Evolutionary conservation across 2,113 vertebrate genomes (phyloP), one percentile per base, ranked within the genome.

Genomic region (Girardinichthys multiradiatus): DNA sequence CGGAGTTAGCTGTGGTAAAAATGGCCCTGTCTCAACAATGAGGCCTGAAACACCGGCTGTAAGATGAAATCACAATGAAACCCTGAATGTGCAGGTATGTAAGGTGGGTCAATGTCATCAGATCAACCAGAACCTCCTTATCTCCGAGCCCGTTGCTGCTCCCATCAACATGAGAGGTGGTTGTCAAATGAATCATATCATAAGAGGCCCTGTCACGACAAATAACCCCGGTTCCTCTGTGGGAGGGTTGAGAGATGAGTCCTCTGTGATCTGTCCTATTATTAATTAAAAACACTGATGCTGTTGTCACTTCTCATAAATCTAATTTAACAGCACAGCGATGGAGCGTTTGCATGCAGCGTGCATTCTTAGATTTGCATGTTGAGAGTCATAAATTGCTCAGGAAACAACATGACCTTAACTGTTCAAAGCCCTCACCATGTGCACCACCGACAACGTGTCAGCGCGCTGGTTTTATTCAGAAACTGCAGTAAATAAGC

Each of bases 241-340:
- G 74, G 70, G 78, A 65, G 93, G 86, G 90, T 85, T 81, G 91
- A 91, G 90, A 90, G 89, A 92, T 87, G 85, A 87, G 89, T 90
- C 77, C 90, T 57, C 67, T 75, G 79, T 83, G 90, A 86, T 87
- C 77, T 70, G 77, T 74, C 71, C 70, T 79, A 79, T 90, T 91
- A 90, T 92, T 94, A 93, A 95, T 95, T 94, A 94, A 94, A 94
- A 91, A 86, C 88, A 91, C 87, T 82, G 85, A 92, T 89, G 90
- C 85, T 82, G 83, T 85, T 92, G 93, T 92, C 93, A 91, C 74
- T 86, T 91, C 84, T 74, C 84, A 92, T 94, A 87, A 92, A 94
- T 94, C 91, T 86, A 26, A 86, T 86, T 87, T 74, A 82, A 70
- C 74, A 30, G 86, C 62, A 0, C 4, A 28, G 61, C 11, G 73